Evolutionary conservation across 2,888 invertebrate species (phyloP), one percentile per base, ranked within the genome.

Genomic region (Andrena bicolor): DNA sequence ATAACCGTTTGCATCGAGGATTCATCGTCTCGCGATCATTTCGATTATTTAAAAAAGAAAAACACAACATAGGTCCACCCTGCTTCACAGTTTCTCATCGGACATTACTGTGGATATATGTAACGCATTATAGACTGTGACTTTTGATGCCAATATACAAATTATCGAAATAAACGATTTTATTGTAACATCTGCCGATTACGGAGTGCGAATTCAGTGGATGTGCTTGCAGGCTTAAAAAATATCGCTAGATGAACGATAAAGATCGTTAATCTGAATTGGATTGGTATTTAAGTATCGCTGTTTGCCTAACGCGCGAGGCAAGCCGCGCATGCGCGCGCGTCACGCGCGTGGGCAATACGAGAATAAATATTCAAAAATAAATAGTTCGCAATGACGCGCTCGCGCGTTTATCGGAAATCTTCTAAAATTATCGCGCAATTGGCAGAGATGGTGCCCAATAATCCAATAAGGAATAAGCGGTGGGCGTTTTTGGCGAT

Each of bases 71-170:
- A 26, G 51, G 53, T 16, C 53, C 30, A 10, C 56, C 32, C 30
- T 56, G 35, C 7, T 65, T 69, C 53, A 58, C 23, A 7, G n/a
- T 78, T 76, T 23, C 26, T 60, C 56, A 32, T 68, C 8, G 63
- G 56, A 70, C 26, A 63, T 63, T 66, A 23, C 23, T 56, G 23
- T 56, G 48, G 41, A 35, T 60, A 64, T 56, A 28, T 78, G 78
- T 72, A 83, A 83, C 77, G 61, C 82, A 74, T 87, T 84, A 82
- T 86, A 85, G 78, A 86, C 85, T 83, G 85, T 87, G 82, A 88
- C 83, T 87, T 90, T 88, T 84, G 84, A 89, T 90, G 89, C 85
- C 82, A 82, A 88, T 85, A 88, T 87, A 86, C 82, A 61, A 76
- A 58, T 78, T 72, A 48, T 83, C 71, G 8, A 58, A 82, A 84